Evolutionary conservation across 2,113 vertebrate species (phyloP), one percentile per base, ranked within the genome.

Genomic region (Ovis canadensis): DNA sequence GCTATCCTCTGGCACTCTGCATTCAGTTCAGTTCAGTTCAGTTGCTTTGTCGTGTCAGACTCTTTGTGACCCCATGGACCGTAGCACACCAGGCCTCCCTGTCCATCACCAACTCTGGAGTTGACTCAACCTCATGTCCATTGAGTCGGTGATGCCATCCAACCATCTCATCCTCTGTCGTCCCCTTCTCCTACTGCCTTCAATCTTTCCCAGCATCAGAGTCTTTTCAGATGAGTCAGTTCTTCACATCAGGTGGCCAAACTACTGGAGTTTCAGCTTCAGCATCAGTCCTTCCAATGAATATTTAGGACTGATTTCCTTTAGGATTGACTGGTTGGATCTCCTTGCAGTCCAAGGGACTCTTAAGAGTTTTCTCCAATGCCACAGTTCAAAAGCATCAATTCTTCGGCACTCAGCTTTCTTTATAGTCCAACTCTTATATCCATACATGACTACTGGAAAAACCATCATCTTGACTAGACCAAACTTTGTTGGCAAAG

Each of bases 51-150:
- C 6, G 1, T 7, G 31, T 64, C 60, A 3, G 14, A 33, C 31
- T 64, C 60, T 33, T 33, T 64, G 14, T 2, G 31, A 64, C 60
- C 6, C 14, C 31, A 16, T 64, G 60, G 31, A 33, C 14, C 3
- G 14, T 31, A 64, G 60, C 31, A 16, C 3, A 7, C 31, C 29
- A 33, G 31, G 14, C 31, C 0, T 0, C 31, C 31, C 6, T 64
- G 31, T 4, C 60, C 60, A 62, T 62, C 31, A 64, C 31, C 31
- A 64, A 0, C 60, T 33, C 31, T 15, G 14, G 60, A 64, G 31
- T 8, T 64, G 6, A 33, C 60, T 31, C 60, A 64, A 8, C 33
- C 60, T 64, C 6, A 16, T 64, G 60, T 31, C 31, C 15, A 33
- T 33, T 33, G 31, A 64, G 14, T 64, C 6, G 3, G 60, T 64